Evolutionary conservation across 2,797 vertebrate genomes (phyloP), one percentile per base, ranked within the genome.

Genomic region (Clarias pachynema): DNA sequence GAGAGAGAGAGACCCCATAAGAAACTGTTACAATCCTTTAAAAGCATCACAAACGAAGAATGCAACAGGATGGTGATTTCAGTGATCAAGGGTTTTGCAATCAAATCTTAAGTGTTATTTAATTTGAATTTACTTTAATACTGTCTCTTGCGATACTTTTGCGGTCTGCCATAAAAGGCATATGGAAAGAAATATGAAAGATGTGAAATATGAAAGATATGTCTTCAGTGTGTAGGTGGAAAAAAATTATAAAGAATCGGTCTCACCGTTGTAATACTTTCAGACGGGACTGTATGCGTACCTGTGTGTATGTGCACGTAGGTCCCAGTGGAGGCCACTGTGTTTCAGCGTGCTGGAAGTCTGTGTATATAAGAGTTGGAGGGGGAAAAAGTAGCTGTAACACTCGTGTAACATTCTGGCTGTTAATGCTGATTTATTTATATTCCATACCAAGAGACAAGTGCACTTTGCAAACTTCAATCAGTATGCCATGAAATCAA

Each of bases 401-500:
- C 31, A 60, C 75, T 37, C 75, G 1, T 78, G 31, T 12, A 78
- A 78, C 56, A 16, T 80, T 65, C 60, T 69, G 65, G 34, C 74
- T 84, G 53, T 69, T 79, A 84, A 60, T 29, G 34, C n/a, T 44
- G 49, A 79, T 40, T 68, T 59, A 84, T 84, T 79, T 69, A 79
- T 60, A 60, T 84, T 78, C 62, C 53, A 59, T 56, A 53, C 53
- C 60, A 56, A 84, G 60, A 84, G 34, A 79, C 53, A 24, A 84
- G 65, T 69, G 31, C 18, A 66, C 22, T 34, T 53, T 49, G 31
- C 12, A 65, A 66, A 84, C 63, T 73, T 63, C 66, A 63, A 85
- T 85, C 84, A 72, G 79, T 72, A 56, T n/a, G 77, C 26, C 68
- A 63, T 15, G 65, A 85, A 73, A 73, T 56, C 59, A 79, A n/a